Percentiles rank a stretch among this genome's conserved stretches.
These are phyloP conservation scores for Eupelmus urozonus DNA, from an alignment of 2,888 invertebrate species.

Conservation along the genomic window DNA sequence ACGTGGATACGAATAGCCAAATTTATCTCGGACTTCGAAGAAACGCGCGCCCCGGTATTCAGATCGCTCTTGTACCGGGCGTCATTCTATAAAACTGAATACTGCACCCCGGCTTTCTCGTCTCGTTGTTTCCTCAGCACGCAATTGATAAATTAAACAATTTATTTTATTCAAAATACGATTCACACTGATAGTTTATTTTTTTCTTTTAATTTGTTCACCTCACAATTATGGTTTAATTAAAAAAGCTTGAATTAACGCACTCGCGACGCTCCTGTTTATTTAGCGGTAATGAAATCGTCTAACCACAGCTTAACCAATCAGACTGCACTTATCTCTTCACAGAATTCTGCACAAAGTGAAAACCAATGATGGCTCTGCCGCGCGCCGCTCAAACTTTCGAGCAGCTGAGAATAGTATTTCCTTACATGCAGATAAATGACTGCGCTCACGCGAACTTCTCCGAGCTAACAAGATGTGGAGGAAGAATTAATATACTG, in stretches of 20 bases:
- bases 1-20: conserved; percentile 31
- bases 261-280: background rate
- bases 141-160: too few species aligned
- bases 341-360: conserved; percentile 40
- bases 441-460: conserved; percentile 25
- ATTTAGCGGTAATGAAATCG: background rate
- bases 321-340: conserved; percentile 36
- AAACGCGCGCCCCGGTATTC: conserved; percentile 29
- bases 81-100: conserved; percentile 26
- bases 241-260: too few species aligned
- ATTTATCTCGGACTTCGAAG: conserved; percentile 44
- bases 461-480: conserved; percentile 20
- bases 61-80: conserved; percentile 19
- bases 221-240: too few species aligned
- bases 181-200: too few species aligned
- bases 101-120: too few species aligned
- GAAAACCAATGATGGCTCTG: conserved; percentile 42
- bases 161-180: too few species aligned
- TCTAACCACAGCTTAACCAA: conserved; percentile 1
- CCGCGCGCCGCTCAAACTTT: conserved; percentile 11
- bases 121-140: too few species aligned
- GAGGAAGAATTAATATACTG: conserved; percentile 28
- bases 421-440: conserved; percentile 40
- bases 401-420: conserved; percentile 7
- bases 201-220: too few species aligned